Percentiles rank a stretch among this genome's conserved stretches.
Evolutionary conservation across 2,113 vertebrate species (phyloP).

Genomic region (Tonatia bakeri): DNA sequence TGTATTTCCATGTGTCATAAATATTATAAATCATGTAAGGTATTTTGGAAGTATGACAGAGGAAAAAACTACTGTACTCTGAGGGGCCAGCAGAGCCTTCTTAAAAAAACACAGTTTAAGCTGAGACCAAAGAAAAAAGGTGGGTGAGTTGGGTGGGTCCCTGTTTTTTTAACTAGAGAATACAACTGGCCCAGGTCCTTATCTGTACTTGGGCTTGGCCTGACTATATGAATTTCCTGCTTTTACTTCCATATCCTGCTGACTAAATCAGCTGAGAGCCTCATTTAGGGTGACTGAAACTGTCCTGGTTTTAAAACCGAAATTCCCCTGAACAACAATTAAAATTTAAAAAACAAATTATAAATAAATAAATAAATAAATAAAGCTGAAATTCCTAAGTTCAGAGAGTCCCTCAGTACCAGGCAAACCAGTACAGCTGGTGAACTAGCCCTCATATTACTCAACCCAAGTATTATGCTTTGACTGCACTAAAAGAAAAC

Average conservation of each 20-base stretch:
- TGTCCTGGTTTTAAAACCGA: background rate
- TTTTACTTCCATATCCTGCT: background rate
- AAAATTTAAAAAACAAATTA: no score
- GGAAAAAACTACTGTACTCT: background rate
- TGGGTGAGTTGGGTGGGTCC: background rate
- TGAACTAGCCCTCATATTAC: background rate
- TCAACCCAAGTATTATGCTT: background rate
- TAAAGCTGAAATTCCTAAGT: background rate
- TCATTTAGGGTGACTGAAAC: background rate
- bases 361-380: no score
- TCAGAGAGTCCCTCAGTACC: background rate
- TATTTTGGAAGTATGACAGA: background rate
- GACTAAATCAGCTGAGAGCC: background rate
- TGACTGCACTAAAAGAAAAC: background rate
- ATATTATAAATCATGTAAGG: background rate
- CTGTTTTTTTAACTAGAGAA: background rate
- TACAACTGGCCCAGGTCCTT: background rate
- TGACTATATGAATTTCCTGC: background rate
- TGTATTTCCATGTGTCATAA: background rate
- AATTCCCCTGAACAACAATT: background rate
- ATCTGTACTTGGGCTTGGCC: background rate
- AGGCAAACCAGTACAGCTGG: background rate
- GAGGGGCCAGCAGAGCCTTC: background rate
- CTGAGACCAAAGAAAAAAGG: background rate
- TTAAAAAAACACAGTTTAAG: background rate